Conservation (phyloP, 2,797 vertebrate species). For the Fistularia commersonii region DNA sequence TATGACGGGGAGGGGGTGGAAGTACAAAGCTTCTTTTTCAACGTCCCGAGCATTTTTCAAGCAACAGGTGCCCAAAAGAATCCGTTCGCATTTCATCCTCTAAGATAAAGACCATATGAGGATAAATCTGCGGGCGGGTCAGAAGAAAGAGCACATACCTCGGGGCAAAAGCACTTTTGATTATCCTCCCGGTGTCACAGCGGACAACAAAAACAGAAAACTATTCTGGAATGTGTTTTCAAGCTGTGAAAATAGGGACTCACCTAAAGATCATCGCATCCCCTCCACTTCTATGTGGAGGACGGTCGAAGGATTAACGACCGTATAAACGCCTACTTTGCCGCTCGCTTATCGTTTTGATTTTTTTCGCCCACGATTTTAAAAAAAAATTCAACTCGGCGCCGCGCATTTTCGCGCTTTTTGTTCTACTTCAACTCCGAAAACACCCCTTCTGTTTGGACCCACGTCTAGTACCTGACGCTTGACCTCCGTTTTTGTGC, state of each 20-base stretch:
- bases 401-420: too few species aligned
- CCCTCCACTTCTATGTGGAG: too few species aligned
- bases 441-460: too few species aligned
- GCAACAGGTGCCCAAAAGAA: constrained; percentile 64
- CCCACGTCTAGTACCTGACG: neutral
- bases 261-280: too few species aligned
- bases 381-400: too few species aligned
- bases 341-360: too few species aligned
- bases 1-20: constrained; percentile 39
- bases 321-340: too few species aligned
- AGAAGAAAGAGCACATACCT: constrained; percentile 16
- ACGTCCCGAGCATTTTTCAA: constrained; percentile 41
- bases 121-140: constrained; percentile 15
- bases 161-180: constrained; percentile 26
- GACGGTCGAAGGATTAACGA: too few species aligned
- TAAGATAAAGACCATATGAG: constrained; percentile 56
- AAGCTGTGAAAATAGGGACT: constrained; percentile 27
- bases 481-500: neutral
- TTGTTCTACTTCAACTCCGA: too few species aligned
- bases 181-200: constrained; percentile 13
- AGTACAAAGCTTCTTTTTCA: constrained; percentile 40
- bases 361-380: too few species aligned
- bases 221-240: constrained; percentile 14
- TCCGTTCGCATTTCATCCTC: constrained; percentile 32
- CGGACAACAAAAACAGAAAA: neutral